Conservation (phyloP, 2,888 invertebrate genomes). For the Lasioglossum pauxillum region DNA sequence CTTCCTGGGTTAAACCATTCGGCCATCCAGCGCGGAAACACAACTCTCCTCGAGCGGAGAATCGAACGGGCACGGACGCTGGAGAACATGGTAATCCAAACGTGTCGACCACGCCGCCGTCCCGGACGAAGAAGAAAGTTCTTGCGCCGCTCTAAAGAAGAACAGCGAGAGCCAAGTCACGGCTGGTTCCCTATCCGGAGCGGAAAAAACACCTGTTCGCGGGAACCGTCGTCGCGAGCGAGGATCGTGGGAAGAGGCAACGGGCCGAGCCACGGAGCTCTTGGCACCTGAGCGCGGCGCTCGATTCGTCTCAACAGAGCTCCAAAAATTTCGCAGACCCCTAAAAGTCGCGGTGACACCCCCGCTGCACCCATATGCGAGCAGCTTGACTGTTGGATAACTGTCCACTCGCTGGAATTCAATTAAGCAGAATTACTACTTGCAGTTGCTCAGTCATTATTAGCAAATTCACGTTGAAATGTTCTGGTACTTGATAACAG, state of each 20-base stretch:
- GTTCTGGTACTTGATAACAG: no score
- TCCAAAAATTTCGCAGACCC: neutral
- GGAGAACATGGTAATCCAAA: neutral
- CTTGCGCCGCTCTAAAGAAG: constrained; percentile 12
- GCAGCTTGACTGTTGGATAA: neutral
- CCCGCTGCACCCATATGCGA: neutral
- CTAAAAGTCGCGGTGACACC: neutral
- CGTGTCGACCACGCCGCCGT: neutral
- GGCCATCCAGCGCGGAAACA: constrained; percentile 31
- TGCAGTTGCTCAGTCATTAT: no score
- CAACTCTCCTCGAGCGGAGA: neutral
- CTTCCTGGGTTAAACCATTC: constrained; percentile 34
- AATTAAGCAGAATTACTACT: no score
- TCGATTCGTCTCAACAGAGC: neutral
- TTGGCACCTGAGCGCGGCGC: neutral
- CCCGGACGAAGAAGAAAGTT: neutral
- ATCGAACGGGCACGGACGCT: neutral
- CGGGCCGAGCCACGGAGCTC: neutral
- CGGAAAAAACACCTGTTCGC: neutral
- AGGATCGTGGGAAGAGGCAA: neutral
- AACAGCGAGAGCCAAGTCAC: neutral
- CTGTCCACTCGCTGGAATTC: no score
- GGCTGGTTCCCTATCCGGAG: constrained; percentile 4
- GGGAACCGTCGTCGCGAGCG: neutral
- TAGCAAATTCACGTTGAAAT: no score